Percentiles rank a stretch among this genome's conserved stretches.
Evolutionary conservation across 2,113 vertebrate species (phyloP).

Genomic region (Columba livia): DNA sequence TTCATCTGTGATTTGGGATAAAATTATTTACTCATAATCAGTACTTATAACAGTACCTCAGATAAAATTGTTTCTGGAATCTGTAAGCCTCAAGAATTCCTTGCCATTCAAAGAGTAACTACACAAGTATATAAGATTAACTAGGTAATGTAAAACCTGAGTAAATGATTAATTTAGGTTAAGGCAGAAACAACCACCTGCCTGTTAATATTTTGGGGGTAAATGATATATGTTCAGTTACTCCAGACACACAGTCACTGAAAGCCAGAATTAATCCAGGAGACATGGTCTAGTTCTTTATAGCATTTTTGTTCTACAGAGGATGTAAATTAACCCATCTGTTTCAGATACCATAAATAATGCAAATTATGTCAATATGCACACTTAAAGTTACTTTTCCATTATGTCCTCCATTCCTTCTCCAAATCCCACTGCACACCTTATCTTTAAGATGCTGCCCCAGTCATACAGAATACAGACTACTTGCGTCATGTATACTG

Average conservation of each 20-base stretch:
- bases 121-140: neutral
- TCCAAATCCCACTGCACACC: neutral
- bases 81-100: neutral
- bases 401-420: neutral
- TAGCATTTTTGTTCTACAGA: neutral
- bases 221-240: constrained; percentile 42
- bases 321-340: neutral
- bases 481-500: neutral
- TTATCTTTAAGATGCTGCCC: neutral
- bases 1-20: constrained; percentile 5
- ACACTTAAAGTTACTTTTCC: neutral
- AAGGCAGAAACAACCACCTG: constrained; percentile 31
- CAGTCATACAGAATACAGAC: neutral
- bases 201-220: constrained; percentile 43
- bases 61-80: neutral
- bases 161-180: constrained; percentile 59
- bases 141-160: constrained; percentile 42
- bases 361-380: neutral
- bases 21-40: constrained; percentile 1
- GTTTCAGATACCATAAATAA: neutral
- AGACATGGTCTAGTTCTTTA: neutral
- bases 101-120: neutral
- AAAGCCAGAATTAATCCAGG: constrained; percentile 1
- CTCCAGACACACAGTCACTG: neutral
- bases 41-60: neutral